Evolutionary conservation across 2,888 invertebrate species (phyloP).

Genomic region (Linhomoeus sp.): DNA sequence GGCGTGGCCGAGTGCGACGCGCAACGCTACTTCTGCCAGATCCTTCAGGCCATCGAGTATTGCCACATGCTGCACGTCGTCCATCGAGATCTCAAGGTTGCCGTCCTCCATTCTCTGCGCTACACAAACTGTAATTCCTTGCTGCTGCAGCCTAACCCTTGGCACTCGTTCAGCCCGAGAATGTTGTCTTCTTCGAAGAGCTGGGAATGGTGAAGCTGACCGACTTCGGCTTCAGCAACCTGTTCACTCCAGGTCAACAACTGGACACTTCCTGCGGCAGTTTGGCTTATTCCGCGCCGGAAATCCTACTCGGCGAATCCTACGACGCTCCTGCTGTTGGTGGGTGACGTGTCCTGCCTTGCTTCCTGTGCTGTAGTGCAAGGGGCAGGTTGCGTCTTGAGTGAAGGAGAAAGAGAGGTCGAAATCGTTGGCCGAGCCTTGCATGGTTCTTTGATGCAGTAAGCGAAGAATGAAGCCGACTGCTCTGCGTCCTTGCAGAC

Average conservation of each 20-base stretch:
- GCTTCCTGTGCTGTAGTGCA: no score
- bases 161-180: constrained; percentile 61
- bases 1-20: constrained; percentile 45
- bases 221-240: constrained; percentile 91
- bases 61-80: constrained; percentile 79
- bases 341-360: constrained; percentile 31
- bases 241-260: constrained; percentile 71
- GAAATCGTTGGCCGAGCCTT: no score
- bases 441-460: no score
- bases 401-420: no score
- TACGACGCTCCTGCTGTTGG: constrained; percentile 97
- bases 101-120: neutral
- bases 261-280: constrained; percentile 95
- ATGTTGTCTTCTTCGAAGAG: constrained; percentile 96
- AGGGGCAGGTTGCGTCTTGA: no score
- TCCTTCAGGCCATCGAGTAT: constrained; percentile 85
- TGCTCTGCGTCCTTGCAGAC: constrained; percentile 39
- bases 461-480: neutral
- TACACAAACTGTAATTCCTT: neutral
- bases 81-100: constrained; percentile 65
- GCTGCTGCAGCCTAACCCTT: neutral
- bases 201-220: constrained; percentile 76
- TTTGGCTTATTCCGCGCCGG: constrained; percentile 94
- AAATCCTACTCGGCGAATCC: constrained; percentile 89
- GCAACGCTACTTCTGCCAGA: constrained; percentile 73